Evolutionary conservation across 2,888 invertebrate species (phyloP), one percentile per base, ranked within the genome.

Genomic region (Ochropacha duplaris): DNA sequence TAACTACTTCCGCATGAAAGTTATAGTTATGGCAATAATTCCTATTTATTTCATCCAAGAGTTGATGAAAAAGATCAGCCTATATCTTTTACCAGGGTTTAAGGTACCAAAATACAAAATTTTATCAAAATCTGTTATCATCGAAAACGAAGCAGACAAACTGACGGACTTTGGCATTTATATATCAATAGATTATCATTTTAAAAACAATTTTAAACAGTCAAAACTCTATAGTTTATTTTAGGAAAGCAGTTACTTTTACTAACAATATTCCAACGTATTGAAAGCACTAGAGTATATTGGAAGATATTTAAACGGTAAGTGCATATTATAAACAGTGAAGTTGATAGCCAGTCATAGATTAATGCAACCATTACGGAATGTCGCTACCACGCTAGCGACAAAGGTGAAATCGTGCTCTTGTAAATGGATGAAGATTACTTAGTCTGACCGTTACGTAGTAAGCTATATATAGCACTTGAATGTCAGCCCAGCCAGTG

Each of bases 331-430:
- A 67, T 66, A 74, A 72, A 71, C 65, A 64, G 61, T 61, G 62
- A 58, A 68, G 68, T 74, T 75, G 78, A 82, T 79, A 78, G 75
- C 69, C 60, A 62, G 60, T 58, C 58, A 57, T 66, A 74, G 78
- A 81, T 83, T 78, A 79, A 83, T 78, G 76, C 60, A 61, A 58
- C 74, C 72, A 81, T 84, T 83, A 79, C 59, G 54, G 61, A 58
- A 59, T 66, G 68, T 64, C 62, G 73, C 79, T 76, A 75, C 78
- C 66, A 69, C 54, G 55, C 50, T 60, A 19, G 67, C 68, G 74
- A 79, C 81, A 81, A 78, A 83, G 82, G 84, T 80, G 77, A 79
- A 79, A 72, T 83, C 78, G 79, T 80, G 77, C 69, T 62, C 59
- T 61, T 64, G 68, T 65, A 68, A 77, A 76, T 76, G 72, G 72